A percentile compares a stretch with the other conserved stretches of the same genome.
These are phyloP conservation scores for Cydia strobilella DNA, from an alignment of 1,140 invertebrate species.

Conservation along the genomic window DNA sequence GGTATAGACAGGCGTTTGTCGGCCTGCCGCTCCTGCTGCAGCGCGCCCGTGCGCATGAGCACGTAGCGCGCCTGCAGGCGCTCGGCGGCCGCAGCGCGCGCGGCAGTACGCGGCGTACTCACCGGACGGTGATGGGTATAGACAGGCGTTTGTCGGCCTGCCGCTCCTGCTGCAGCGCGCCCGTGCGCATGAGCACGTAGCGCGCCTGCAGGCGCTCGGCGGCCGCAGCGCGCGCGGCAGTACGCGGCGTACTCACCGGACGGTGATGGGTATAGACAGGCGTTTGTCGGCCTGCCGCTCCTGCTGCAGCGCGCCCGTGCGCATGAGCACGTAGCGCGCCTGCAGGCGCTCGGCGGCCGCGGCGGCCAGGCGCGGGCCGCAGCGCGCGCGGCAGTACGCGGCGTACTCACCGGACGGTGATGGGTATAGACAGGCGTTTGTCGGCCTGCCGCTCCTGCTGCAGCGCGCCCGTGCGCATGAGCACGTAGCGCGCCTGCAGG, in stretches of 20 bases:
- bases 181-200: constrained; percentile 97
- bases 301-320: constrained; percentile 88
- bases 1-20: constrained; percentile 93
- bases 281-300: constrained; percentile 91
- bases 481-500: constrained; percentile 96
- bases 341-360: constrained; percentile 96
- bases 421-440: constrained; percentile 92
- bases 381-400: constrained; percentile 92
- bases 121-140: constrained; percentile 98
- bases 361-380: constrained; percentile 93
- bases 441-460: constrained; percentile 91
- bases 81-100: constrained; percentile 92
- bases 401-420: constrained; percentile 96
- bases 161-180: constrained; percentile 89
- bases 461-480: constrained; percentile 93
- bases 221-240: constrained; percentile 92
- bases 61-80: constrained; percentile 98
- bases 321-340: constrained; percentile 97
- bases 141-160: constrained; percentile 88
- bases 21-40: constrained; percentile 88
- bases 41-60: constrained; percentile 93
- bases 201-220: constrained; percentile 96
- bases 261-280: constrained; percentile 95
- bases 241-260: constrained; percentile 95
- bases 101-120: constrained; percentile 94